These are phyloP conservation scores for Coracias cyanogaster DNA, from an alignment of 2,797 vertebrate genomes.

Conservation along the genomic window DNA sequence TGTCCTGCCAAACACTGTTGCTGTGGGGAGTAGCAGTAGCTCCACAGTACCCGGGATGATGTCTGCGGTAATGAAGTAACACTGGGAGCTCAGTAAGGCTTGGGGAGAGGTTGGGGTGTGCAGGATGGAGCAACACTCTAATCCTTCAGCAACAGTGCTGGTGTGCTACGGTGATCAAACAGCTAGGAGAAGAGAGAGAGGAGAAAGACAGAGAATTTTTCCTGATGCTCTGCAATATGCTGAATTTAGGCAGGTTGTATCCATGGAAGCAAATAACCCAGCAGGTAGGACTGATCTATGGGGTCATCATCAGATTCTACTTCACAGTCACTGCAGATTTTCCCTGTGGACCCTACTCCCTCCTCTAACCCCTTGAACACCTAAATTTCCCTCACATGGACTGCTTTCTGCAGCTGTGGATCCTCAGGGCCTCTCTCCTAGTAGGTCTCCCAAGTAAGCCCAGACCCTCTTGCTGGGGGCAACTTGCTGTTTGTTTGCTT, in stretches of 20 bases:
- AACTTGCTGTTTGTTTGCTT: background rate
- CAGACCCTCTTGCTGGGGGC: background rate
- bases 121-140: background rate
- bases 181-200: background rate
- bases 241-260: background rate
- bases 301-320: background rate
- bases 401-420: background rate
- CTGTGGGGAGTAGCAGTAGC: background rate
- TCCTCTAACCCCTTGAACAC: background rate
- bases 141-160: background rate
- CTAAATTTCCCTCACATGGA: background rate
- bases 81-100: background rate
- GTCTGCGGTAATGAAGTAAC: background rate
- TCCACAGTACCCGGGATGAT: background rate
- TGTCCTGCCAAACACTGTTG: background rate
- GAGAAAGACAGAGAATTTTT: background rate
- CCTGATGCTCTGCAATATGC: background rate
- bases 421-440: background rate
- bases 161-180: background rate
- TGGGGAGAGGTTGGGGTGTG: background rate
- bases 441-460: background rate
- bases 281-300: background rate
- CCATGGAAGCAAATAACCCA: background rate
- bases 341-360: accelerated
- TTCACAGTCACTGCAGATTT: background rate